phyloP scores from a whole-genome alignment of 2,113 vertebrate genomes.

The Onychostruthus taczanowskii region DNA sequence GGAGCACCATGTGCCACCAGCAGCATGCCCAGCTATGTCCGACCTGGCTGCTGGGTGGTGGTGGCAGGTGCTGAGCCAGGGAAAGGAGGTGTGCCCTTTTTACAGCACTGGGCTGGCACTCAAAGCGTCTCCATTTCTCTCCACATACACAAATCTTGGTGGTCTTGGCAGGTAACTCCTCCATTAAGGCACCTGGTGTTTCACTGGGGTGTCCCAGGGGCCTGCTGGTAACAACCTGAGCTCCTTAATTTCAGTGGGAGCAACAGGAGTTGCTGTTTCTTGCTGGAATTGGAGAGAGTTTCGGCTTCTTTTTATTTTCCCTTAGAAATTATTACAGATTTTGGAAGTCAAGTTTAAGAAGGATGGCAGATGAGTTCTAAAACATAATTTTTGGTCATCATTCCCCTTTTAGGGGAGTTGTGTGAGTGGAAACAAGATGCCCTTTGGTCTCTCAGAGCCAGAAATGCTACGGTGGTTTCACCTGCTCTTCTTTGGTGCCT shows the following conservation, averaged over 20 bases:
- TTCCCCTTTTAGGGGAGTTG: neutral
- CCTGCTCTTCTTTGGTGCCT: neutral
- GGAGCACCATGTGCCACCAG: neutral
- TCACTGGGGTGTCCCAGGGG: neutral
- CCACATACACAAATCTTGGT: neutral
- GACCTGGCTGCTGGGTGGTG: rapidly evolving
- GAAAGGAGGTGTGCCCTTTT: neutral
- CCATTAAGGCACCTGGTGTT: neutral
- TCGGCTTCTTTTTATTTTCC: neutral
- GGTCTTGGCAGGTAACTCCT: neutral
- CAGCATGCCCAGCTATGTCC: neutral
- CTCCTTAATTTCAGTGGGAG: neutral
- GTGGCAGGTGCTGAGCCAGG: neutral
- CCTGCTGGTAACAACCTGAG: neutral
- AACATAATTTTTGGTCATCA: neutral
- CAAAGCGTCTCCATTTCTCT: neutral
- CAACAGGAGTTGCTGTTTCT: neutral
- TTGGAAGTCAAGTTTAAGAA: neutral
- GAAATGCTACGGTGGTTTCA: rapidly evolving
- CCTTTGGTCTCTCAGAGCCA: neutral
- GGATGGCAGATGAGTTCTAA: neutral
- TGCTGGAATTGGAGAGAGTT: neutral
- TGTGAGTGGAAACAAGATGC: neutral
- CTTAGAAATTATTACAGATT: neutral
- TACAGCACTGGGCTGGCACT: neutral